Percentiles rank a stretch among this genome's conserved stretches.
Evolutionary conservation across 2,113 vertebrate genomes (phyloP).

Genomic region (Megaceryle maxima): DNA sequence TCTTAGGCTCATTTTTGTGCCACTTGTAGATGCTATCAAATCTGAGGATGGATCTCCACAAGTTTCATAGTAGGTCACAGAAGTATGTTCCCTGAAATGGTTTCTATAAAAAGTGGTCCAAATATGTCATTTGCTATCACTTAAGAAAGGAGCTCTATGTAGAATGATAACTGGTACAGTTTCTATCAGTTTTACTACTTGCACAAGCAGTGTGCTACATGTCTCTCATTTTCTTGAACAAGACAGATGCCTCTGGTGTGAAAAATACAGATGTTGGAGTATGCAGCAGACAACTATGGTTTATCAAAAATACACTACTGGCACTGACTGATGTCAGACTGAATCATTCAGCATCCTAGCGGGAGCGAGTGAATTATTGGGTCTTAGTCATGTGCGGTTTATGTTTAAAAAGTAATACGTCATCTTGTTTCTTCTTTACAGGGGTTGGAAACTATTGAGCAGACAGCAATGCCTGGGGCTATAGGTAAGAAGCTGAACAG

Average conservation of each 20-base stretch:
- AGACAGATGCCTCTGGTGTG: constrained; percentile 64
- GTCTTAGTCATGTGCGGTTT: constrained; percentile 68
- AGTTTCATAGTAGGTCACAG: constrained; percentile 30
- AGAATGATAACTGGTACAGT: constrained; percentile 49
- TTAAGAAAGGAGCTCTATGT: constrained; percentile 21
- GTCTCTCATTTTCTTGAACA: constrained; percentile 64
- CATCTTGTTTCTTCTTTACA: constrained; percentile 68
- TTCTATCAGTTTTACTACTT: constrained; percentile 56
- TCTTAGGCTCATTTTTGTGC: background rate
- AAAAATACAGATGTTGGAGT: constrained; percentile 71
- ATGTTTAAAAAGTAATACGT: constrained; percentile 71
- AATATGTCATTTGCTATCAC: constrained; percentile 53
- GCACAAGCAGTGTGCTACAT: constrained; percentile 50
- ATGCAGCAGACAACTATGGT: constrained; percentile 65
- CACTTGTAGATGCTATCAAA: background rate
- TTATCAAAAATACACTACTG: constrained; percentile 74
- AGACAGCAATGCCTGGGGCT: constrained; percentile 63
- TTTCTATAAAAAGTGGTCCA: constrained; percentile 51
- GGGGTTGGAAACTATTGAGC: constrained; percentile 57
- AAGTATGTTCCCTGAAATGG: constrained; percentile 26
- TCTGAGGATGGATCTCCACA: background rate
- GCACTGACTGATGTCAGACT: constrained; percentile 66
- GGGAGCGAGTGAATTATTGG: constrained; percentile 60
- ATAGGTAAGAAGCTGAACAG: constrained; percentile 49
- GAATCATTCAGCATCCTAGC: constrained; percentile 63